These are phyloP conservation scores for Paraplagusia blochii DNA, from an alignment of 2,113 vertebrate species.

Conservation along the genomic window DNA sequence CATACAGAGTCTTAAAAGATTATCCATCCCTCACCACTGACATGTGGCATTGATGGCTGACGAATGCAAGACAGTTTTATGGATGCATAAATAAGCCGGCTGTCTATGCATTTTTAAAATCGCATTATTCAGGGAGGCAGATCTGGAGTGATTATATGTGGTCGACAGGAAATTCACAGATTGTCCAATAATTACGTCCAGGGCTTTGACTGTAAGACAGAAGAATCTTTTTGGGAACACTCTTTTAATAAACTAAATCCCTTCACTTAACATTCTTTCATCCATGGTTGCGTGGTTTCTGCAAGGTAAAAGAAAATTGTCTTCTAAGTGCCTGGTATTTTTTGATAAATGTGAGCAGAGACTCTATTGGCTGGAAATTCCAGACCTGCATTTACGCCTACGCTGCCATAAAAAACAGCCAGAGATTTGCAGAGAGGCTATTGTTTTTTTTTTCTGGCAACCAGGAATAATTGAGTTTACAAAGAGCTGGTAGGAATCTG, in stretches of 20 bases:
- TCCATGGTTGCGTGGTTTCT: slow-evolving; percentile 11
- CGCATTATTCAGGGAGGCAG: slow-evolving; percentile 62
- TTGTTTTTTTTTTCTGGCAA: slow-evolving; percentile 47
- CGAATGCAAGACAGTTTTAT: slow-evolving; percentile 67
- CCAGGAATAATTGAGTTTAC: slow-evolving; percentile 53
- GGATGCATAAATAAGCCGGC: slow-evolving; percentile 65
- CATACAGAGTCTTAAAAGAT: slow-evolving; percentile 40
- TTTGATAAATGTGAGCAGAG: slow-evolving; percentile 24
- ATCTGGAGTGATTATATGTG: slow-evolving; percentile 49
- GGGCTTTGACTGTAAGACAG: slow-evolving; percentile 24
- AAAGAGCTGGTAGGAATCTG: slow-evolving; percentile 30
- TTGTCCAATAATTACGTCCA: slow-evolving; percentile 27
- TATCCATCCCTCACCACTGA: slow-evolving; percentile 63
- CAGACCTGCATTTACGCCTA: slow-evolving; percentile 29
- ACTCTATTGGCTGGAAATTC: slow-evolving; percentile 32
- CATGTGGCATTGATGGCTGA: slow-evolving; percentile 62
- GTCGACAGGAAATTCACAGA: slow-evolving; percentile 22
- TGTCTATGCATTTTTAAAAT: slow-evolving; percentile 66
- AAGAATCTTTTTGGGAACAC: slow-evolving; percentile 30
- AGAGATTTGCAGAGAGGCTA: slow-evolving; percentile 36
- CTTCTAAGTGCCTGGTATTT: slow-evolving; percentile 48
- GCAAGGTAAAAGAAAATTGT: slow-evolving; percentile 37
- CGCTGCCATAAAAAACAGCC: slow-evolving; percentile 21
- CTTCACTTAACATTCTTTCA: slow-evolving; percentile 37
- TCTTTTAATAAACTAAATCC: slow-evolving; percentile 40